These are phyloP conservation scores for Ennomos fuscantarius DNA, from an alignment of 2,888 invertebrate species.

Conservation along the genomic window DNA sequence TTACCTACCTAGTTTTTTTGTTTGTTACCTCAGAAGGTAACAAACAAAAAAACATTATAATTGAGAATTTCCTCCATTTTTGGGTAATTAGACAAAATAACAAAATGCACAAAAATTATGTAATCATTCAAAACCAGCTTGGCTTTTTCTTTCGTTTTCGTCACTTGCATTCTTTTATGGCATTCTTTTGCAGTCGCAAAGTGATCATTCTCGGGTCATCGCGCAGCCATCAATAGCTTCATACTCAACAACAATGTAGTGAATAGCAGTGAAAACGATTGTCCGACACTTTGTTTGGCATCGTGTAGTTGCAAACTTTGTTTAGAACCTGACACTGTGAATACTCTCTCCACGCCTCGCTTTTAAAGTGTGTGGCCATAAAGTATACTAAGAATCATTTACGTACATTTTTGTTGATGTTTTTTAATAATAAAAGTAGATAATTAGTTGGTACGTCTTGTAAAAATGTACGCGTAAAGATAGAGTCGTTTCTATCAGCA, in stretches of 20 bases:
- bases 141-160: too few relatives aligned
- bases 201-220: conserved; percentile 8
- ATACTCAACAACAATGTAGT: conserved; percentile 13
- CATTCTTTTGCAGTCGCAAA: conserved; percentile 1
- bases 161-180: conserved; percentile 7
- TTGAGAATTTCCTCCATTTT: too few relatives aligned
- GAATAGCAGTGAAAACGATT: conserved; percentile 24
- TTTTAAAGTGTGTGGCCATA: neutral
- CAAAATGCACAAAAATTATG: too few relatives aligned
- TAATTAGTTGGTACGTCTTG: neutral
- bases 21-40: too few relatives aligned
- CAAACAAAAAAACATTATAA: too few relatives aligned
- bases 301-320: conserved; percentile 21
- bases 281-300: conserved; percentile 15
- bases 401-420: too few relatives aligned
- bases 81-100: too few relatives aligned
- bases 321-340: conserved; percentile 14
- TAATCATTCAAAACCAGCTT: too few relatives aligned
- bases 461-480: conserved; percentile 1
- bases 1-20: too few relatives aligned
- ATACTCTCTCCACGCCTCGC: conserved; percentile 11
- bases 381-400: neutral
- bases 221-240: conserved; percentile 15
- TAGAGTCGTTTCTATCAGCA: too few relatives aligned
- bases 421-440: too few relatives aligned